phyloP scores from a whole-genome alignment of 2,113 vertebrate species.

The Eclectus roratus region DNA sequence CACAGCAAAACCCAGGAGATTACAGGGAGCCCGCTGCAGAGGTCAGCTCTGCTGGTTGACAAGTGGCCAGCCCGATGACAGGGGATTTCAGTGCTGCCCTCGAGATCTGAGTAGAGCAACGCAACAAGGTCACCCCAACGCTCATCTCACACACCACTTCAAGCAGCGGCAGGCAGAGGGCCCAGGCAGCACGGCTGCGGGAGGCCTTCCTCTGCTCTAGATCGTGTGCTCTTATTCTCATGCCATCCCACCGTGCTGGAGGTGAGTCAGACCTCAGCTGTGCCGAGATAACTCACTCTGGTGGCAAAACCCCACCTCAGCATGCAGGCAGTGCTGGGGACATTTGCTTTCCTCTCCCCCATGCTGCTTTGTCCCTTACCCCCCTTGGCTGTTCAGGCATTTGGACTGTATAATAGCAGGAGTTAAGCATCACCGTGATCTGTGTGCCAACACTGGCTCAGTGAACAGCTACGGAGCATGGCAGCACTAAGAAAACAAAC shows the following conservation, averaged over 20 bases:
- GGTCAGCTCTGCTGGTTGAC: neutral
- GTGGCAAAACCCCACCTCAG: neutral
- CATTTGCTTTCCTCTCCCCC: neutral
- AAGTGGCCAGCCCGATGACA: fast-evolving
- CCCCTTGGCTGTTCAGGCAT: neutral
- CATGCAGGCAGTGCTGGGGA: fast-evolving
- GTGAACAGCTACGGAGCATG: fast-evolving
- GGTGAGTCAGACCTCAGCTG: neutral
- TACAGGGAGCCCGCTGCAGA: neutral
- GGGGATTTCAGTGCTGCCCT: neutral
- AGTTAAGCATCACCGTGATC: neutral
- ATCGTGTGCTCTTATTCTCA: neutral
- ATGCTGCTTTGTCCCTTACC: neutral
- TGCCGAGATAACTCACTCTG: neutral
- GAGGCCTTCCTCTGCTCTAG: neutral
- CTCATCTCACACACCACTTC: fast-evolving
- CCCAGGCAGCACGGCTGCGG: fast-evolving
- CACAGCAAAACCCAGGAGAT: neutral
- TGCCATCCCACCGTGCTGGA: neutral
- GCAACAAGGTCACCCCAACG: neutral
- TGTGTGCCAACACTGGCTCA: neutral
- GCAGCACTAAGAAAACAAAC: neutral
- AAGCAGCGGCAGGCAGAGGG: neutral
- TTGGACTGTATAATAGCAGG: neutral
- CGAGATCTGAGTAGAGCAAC: neutral